Conservation (phyloP, 2,888 invertebrate genomes). For the Tenthredo mesomela region DNA sequence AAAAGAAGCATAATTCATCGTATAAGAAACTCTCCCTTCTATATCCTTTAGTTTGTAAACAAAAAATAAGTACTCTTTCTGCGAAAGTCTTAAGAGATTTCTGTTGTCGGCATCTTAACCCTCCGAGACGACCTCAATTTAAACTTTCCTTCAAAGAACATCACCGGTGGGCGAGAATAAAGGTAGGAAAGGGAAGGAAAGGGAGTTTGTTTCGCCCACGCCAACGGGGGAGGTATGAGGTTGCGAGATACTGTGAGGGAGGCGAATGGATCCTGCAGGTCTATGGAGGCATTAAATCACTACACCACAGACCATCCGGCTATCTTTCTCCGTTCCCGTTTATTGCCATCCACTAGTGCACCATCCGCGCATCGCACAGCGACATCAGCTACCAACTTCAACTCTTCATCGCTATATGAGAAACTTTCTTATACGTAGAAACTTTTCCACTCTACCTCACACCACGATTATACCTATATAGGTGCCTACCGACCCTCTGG, state of each 20-base stretch:
- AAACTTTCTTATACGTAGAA: constrained; percentile 3
- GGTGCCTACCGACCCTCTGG: neutral
- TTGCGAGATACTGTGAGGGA: constrained; percentile 16
- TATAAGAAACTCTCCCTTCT: neutral
- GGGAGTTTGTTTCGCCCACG: constrained; percentile 37
- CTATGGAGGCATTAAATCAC: constrained; percentile 58
- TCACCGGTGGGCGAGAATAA: constrained; percentile 22
- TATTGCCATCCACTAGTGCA: constrained; percentile 4
- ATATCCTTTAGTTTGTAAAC: constrained; percentile 20
- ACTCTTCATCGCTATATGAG: constrained; percentile 4
- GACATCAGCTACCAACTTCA: neutral
- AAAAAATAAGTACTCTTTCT: constrained; percentile 26
- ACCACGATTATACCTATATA: neutral
- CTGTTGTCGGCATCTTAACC: constrained; percentile 43
- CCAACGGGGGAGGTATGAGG: neutral
- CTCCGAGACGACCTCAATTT: constrained; percentile 57
- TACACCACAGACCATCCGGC: constrained; percentile 49
- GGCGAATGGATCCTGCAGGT: constrained; percentile 48
- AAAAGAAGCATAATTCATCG: constrained; percentile 27
- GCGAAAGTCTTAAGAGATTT: constrained; percentile 50
- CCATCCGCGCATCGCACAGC: constrained; percentile 1
- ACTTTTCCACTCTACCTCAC: constrained; percentile 26
- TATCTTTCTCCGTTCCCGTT: constrained; percentile 21
- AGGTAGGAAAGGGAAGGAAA: constrained; percentile 17
- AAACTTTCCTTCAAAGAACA: constrained; percentile 59